Evolutionary conservation across 2,888 invertebrate species (phyloP), one percentile per base, ranked within the genome.

Genomic region (Temnothorax rugatulus): DNA sequence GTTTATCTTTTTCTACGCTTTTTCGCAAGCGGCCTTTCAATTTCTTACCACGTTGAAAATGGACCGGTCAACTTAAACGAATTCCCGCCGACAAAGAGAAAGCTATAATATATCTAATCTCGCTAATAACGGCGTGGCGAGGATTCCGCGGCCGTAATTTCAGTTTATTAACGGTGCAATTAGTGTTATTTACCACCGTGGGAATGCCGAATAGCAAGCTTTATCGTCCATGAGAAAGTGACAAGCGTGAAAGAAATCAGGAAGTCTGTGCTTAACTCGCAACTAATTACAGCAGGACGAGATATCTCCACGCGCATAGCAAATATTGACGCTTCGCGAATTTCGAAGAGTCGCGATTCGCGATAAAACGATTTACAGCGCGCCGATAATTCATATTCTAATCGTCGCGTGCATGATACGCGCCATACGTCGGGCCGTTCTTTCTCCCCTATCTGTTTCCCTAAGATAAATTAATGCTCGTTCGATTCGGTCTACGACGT

Each of bases 141-240:
- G 69, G 25, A 71, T 63, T 89, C 83, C 59, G 57, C 64, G 59
- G 66, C 52, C 54, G 68, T 84, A 86, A 87, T 86, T 83, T 54
- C 66, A 74, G 86, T 87, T 89, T 89, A 89, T 89, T 87, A 89
- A 89, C 83, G 77, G 71, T 59, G 89, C 84, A 87, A 89, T 88
- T 89, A 89, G 50, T 75, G 82, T 86, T 76, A 75, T 82, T 84
- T 76, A 82, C 68, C 41, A 84, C 79, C 89, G 88, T 88, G 89
- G 85, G 89, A 87, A 87, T 85, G 89, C 82, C 76, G 87, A 81
- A 69, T 74, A 63, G 57, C 79, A 34, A 57, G 73, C 50, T 86
- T 81, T 81, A 84, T 74, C 82, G 71, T 50, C 25, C 63, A 75
- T 38, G 83, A 82, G 89, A 86, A 87, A 90, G 82, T 82, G 68